Evolutionary conservation across 2,888 invertebrate genomes (phyloP), one percentile per base, ranked within the genome.

Genomic region (Orthosia gracilis): DNA sequence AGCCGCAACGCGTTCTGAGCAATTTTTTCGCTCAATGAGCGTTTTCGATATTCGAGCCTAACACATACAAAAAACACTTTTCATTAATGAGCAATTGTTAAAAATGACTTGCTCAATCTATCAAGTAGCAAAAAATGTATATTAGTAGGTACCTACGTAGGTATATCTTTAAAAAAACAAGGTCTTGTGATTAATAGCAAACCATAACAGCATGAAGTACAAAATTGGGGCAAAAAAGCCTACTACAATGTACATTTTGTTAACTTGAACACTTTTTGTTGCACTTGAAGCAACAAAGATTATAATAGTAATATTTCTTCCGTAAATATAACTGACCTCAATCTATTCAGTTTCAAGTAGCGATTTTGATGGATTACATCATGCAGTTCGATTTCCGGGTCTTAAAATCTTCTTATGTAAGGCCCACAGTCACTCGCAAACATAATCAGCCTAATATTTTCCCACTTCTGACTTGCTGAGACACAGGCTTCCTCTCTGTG

Each of bases 291-390:
- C 31, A 5, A 47, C 17, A 52, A 47, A 47, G 52, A 55, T 18
- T 23, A 62, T 61, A 66, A 17, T 15, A 63, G 31, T 47, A 52
- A 58, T 52, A 0, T 47, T 66, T 50, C 73, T 67, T 67, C 59
- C 67, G 21, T 69, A 21, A 47, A 78, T 47, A 62, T 49, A 40
- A 12, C 26, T 81, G 76, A 63, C 72, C 66, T 82, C 58, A 23
- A 63, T 50, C 40, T 76, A 50, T 50, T 68, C 55, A 59, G 31
- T 70, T 23, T 31, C n/a, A 76, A 59, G 7, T 26, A 11, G 23
- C 67, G 45, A 31, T 31, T 3, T 4, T 31, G 26, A 31, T 31
- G 26, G 4, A 31, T 26, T 45, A 57, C 9, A 17, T 65, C 40
- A 57, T 9, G 15, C 40, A 13, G 3, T 50, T 55, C 26, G 12